phyloP scores from a whole-genome alignment of 2,113 vertebrate genomes.

The Pycnonotus jocosus region DNA sequence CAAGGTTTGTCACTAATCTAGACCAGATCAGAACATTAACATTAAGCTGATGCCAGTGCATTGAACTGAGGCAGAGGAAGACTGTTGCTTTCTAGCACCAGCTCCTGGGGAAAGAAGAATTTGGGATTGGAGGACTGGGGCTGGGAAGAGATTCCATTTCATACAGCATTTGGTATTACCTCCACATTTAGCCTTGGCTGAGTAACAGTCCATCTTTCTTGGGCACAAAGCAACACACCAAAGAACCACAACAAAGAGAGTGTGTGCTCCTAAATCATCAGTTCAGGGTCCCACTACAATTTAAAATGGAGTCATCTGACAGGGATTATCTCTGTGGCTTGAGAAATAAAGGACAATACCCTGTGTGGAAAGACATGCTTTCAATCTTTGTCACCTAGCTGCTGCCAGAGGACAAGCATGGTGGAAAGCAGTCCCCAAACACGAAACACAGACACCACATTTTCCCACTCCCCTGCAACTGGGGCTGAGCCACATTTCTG shows the following conservation, averaged over 20 bases:
- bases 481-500: not conserved
- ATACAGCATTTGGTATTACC: not conserved
- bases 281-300: not conserved
- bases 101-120: not conserved
- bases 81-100: not conserved
- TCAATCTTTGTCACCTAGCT: not conserved
- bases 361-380: not conserved
- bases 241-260: not conserved
- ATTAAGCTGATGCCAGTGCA: not conserved
- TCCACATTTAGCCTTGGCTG: not conserved
- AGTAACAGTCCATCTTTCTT: not conserved
- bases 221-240: not conserved
- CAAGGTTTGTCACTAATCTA: not conserved
- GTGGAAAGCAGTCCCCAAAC: not conserved
- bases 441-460: not conserved
- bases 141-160: not conserved
- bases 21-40: not conserved
- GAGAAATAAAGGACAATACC: not conserved
- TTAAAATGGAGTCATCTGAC: not conserved
- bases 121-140: not conserved
- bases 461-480: not conserved
- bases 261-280: not conserved
- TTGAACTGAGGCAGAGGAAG: not conserved
- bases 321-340: not conserved
- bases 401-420: not conserved